A percentile compares a stretch with the other conserved stretches of the same genome.
These are phyloP conservation scores for Stenodera caucasica DNA, from an alignment of 2,888 invertebrate species.

Conservation along the genomic window DNA sequence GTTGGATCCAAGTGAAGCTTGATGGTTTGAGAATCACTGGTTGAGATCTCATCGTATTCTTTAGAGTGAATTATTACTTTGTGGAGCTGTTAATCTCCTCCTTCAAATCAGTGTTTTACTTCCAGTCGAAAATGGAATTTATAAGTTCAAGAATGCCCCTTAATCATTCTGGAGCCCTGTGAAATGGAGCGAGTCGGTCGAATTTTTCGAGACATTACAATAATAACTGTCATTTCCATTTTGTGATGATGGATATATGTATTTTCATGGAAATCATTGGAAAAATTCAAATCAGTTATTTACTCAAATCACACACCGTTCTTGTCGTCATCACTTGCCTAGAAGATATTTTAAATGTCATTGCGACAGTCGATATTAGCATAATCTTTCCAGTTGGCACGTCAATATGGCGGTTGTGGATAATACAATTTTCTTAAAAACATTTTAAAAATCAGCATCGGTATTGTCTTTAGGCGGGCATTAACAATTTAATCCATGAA, in stretches of 20 bases:
- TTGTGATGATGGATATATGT: neutral
- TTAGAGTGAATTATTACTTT: too few relatives aligned
- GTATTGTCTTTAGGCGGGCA: conserved; percentile 46
- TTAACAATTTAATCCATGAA: conserved; percentile 49
- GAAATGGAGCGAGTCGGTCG: too few relatives aligned
- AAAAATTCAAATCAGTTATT: conserved; percentile 23
- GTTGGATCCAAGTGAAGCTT: too few relatives aligned
- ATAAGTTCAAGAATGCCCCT: too few relatives aligned
- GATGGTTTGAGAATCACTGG: too few relatives aligned
- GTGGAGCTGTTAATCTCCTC: too few relatives aligned
- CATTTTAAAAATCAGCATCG: conserved; percentile 41
- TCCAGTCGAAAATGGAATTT: too few relatives aligned
- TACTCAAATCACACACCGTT: conserved; percentile 13
- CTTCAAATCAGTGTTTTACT: too few relatives aligned
- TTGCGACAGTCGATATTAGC: conserved; percentile 27
- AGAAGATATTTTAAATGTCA: conserved; percentile 23
- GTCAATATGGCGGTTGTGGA: conserved; percentile 29
- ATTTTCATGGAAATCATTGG: neutral
- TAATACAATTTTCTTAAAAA: conserved; percentile 36
- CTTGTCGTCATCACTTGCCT: conserved; percentile 14
- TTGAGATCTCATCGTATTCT: too few relatives aligned
- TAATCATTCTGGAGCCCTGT: too few relatives aligned
- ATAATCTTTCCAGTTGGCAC: conserved; percentile 33
- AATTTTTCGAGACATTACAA: too few relatives aligned
- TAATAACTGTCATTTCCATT: too few relatives aligned